phyloP scores from a whole-genome alignment of 2,888 invertebrate species.

The Drosophila histrio region DNA sequence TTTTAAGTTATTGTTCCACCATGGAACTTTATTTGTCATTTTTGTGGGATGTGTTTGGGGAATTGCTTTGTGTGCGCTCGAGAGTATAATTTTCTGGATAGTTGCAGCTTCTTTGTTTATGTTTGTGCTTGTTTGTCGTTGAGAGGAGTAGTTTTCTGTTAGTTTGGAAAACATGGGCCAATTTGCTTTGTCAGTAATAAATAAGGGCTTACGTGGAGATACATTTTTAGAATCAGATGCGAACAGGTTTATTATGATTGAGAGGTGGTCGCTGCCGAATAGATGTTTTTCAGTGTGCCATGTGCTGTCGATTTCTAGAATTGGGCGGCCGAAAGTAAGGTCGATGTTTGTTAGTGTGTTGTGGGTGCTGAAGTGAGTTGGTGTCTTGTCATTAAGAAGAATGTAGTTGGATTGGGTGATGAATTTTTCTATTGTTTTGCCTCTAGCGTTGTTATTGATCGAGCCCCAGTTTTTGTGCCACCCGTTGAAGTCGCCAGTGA shows the following conservation, averaged over 20 bases:
- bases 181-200: slow-evolving; percentile 4
- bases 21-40: no score
- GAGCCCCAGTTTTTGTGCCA: no score
- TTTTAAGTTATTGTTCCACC: no score
- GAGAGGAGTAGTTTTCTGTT: neutral
- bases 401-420: neutral
- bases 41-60: no score
- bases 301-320: slow-evolving; percentile 9
- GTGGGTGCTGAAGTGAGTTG: slow-evolving; percentile 31
- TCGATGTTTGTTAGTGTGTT: slow-evolving; percentile 38
- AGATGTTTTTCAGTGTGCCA: slow-evolving; percentile 13
- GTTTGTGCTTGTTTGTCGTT: neutral
- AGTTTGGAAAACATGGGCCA: neutral
- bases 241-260: slow-evolving; percentile 4
- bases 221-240: neutral
- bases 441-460: no score
- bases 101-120: slow-evolving; percentile 17
- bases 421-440: neutral
- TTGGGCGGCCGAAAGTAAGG: neutral
- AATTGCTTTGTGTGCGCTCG: no score
- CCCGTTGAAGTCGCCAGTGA: no score
- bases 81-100: no score
- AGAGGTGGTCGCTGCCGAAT: slow-evolving; percentile 18
- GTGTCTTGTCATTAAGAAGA: neutral
- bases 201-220: neutral